Evolutionary conservation across 2,888 invertebrate species (phyloP), one percentile per base, ranked within the genome.

Genomic region (Microchrysa polita): DNA sequence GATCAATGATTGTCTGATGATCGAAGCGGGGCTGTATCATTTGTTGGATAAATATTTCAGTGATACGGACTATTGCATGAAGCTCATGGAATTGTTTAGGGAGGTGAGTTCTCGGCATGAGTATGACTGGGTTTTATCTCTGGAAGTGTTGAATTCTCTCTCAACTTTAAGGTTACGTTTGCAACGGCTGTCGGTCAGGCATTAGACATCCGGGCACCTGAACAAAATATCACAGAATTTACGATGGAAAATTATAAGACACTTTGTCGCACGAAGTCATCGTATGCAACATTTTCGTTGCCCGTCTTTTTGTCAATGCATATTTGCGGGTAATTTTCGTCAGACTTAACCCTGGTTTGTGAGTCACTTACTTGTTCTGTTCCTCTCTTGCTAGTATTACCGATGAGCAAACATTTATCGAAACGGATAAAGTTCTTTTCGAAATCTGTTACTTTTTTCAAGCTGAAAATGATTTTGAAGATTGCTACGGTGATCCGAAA

Each of bases 221-320:
- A 88, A 78, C 88, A 88, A 9, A 88, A 88, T 76, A 86, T 93
- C 74, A 86, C 89, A 34, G 86, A 88, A 60, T 94, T 93, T 84
- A 95, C 94, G 0, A 93, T 94, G 92, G 93, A 93, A 74, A 90
- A 92, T 79, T 97, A 97, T 83, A 91, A 91, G 81, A 87, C 92
- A 0, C 95, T 98, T 80, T 93, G 94, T 5, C 93, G 94, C 80
- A 96, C 95, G 84, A 97, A 97, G 86, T 96, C 96, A 4, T 92
- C 95, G 0, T 96, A 94, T 85, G 98, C 98, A 85, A 92, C 97
- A 0, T 97, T 97, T 86, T 93, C 95, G 83, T 88, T 97, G 82
- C 98, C 99, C 1, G 91, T 98, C 27, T 91, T 93, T 14, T 82
- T 93, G 74, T 96, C 95, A 1, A 92, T 99, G 90, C 90, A 93